These are phyloP conservation scores for Frankliniella fusca DNA, from an alignment of 2,888 invertebrate genomes.

Conservation along the genomic window DNA sequence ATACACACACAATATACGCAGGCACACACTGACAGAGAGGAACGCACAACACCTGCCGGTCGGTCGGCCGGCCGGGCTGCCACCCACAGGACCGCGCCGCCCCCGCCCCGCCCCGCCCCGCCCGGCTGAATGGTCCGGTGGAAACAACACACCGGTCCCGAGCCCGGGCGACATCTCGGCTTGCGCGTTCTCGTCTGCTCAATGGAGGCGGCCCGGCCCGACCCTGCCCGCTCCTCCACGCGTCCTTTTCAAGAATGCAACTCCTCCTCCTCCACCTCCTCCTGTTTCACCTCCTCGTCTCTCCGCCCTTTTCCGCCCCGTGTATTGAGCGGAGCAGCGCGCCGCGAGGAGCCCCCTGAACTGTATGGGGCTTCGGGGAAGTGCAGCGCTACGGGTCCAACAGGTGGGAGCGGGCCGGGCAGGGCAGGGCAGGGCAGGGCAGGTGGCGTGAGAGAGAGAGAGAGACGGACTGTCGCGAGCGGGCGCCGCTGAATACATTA, in stretches of 20 bases:
- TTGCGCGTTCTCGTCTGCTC: neutral
- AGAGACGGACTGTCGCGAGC: neutral
- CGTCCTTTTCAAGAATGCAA: neutral
- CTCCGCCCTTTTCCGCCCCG: neutral
- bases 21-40: neutral
- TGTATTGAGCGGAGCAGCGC: too few species aligned
- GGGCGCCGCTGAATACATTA: too few species aligned
- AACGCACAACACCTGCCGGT: neutral
- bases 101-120: neutral
- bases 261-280: neutral
- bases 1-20: neutral
- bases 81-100: constrained; percentile 5
- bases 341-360: too few species aligned
- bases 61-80: neutral
- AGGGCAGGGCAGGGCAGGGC: too few species aligned
- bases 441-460: neutral
- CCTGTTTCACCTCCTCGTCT: neutral
- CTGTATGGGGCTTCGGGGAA: too few species aligned
- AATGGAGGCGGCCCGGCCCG: neutral
- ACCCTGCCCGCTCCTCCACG: too few species aligned
- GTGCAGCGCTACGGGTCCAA: too few species aligned
- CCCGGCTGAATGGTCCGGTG: neutral
- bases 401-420: neutral
- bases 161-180: too few species aligned
- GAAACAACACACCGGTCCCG: neutral